phyloP scores from a whole-genome alignment of 2,888 invertebrate genomes.

The Plebejus anna region DNA sequence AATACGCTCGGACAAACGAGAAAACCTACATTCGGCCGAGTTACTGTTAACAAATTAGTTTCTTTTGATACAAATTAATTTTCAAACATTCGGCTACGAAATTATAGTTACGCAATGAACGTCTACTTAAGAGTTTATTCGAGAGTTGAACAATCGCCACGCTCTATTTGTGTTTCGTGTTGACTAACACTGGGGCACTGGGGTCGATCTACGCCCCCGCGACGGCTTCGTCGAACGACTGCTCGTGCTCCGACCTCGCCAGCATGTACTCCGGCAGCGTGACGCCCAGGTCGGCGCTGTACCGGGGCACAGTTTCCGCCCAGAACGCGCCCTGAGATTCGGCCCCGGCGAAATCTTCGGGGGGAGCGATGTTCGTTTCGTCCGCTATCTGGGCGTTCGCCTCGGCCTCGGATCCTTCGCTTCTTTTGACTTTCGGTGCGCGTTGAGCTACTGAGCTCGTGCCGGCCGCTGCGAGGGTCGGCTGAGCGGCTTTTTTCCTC shows the following conservation, averaged over 20 bases:
- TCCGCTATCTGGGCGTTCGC: conserved; percentile 55
- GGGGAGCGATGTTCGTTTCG: conserved; percentile 63
- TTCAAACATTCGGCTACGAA: conserved; percentile 50
- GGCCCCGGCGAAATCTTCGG: conserved; percentile 76
- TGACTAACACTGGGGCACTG: conserved; percentile 58
- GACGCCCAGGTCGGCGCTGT: conserved; percentile 82
- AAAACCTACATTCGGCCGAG: not conserved
- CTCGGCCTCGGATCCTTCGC: conserved; percentile 57
- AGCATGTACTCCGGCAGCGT: conserved; percentile 85
- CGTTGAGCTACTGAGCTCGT: conserved; percentile 46
- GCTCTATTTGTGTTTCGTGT: conserved; percentile 66
- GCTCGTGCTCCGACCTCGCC: conserved; percentile 83
- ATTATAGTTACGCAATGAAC: conserved; percentile 68
- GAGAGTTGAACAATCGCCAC: conserved; percentile 65
- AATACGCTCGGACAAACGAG: not conserved
- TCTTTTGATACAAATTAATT: conserved; percentile 26
- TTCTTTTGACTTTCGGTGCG: conserved; percentile 56
- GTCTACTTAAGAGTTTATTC: conserved; percentile 57
- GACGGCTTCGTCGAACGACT: conserved; percentile 81
- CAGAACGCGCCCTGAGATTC: conserved; percentile 82
- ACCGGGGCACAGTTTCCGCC: conserved; percentile 83
- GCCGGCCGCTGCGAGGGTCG: conserved; percentile 47
- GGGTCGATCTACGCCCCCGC: conserved; percentile 63
- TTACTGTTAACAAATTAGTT: conserved; percentile 10
- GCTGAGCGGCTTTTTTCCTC: conserved; percentile 62